phyloP scores from a whole-genome alignment of 2,113 vertebrate genomes.

The Chaetorhynchus papuensis region DNA sequence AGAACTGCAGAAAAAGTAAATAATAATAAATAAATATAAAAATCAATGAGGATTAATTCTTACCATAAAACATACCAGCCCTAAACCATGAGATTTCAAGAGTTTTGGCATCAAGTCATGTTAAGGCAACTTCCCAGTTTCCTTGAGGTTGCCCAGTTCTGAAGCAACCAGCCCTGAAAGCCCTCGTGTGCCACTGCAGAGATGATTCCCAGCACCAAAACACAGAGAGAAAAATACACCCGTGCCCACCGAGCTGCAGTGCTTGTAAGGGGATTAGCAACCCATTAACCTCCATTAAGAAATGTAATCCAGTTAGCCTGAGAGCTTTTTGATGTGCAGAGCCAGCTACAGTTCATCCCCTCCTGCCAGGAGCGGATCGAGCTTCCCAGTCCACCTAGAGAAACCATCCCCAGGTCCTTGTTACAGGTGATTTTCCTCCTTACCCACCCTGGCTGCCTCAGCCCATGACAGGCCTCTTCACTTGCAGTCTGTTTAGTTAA shows the following conservation, averaged over 20 bases:
- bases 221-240: accelerated
- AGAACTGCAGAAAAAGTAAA: neutral
- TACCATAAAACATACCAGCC: no score
- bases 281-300: neutral
- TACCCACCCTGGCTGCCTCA: neutral
- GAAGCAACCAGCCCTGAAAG: neutral
- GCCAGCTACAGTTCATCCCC: neutral
- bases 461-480: neutral
- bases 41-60: neutral
- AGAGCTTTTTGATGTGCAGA: neutral
- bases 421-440: neutral
- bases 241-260: accelerated
- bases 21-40: no score
- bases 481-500: neutral
- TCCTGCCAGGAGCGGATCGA: accelerated
- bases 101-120: no score
- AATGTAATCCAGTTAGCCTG: neutral
- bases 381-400: neutral
- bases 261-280: neutral
- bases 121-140: accelerated
- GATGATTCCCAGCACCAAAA: neutral
- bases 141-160: no score
- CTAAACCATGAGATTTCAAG: neutral
- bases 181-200: accelerated
- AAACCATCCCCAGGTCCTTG: accelerated